Evolutionary conservation across 2,797 vertebrate genomes (phyloP).

Genomic region (Thripadectes ignobilis): DNA sequence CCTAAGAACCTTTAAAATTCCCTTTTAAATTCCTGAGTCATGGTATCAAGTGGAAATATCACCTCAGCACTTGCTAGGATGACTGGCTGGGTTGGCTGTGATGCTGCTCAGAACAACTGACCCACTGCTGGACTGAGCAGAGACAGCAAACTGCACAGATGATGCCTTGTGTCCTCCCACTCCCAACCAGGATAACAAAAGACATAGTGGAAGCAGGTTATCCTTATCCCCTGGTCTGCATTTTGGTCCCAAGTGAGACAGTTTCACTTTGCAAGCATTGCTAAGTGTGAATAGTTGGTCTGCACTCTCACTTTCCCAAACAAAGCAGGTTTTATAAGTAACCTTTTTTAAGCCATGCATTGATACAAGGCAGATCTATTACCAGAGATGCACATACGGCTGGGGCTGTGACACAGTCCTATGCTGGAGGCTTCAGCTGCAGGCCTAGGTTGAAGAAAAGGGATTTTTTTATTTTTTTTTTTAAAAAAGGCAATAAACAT

Average conservation of each 20-base stretch:
- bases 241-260: not conserved
- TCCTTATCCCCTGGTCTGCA: not conserved
- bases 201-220: not conserved
- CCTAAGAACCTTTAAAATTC: not conserved
- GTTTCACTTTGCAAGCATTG: not conserved
- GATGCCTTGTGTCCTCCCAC: not conserved
- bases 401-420: not conserved
- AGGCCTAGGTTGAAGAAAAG: not conserved
- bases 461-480: too few species aligned
- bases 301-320: not conserved
- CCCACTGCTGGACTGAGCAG: rapidly evolving
- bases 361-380: not conserved
- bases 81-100: not conserved
- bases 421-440: not conserved
- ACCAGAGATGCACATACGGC: rapidly evolving
- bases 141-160: not conserved
- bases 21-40: not conserved
- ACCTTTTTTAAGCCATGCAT: not conserved
- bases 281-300: not conserved
- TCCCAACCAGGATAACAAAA: not conserved
- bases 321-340: not conserved
- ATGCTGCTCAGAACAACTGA: not conserved
- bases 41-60: not conserved
- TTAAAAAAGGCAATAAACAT: not conserved
- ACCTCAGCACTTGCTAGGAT: not conserved